Evolutionary conservation across 2,113 vertebrate genomes (phyloP), one percentile per base, ranked within the genome.

Genomic region (Otocyon megalotis): DNA sequence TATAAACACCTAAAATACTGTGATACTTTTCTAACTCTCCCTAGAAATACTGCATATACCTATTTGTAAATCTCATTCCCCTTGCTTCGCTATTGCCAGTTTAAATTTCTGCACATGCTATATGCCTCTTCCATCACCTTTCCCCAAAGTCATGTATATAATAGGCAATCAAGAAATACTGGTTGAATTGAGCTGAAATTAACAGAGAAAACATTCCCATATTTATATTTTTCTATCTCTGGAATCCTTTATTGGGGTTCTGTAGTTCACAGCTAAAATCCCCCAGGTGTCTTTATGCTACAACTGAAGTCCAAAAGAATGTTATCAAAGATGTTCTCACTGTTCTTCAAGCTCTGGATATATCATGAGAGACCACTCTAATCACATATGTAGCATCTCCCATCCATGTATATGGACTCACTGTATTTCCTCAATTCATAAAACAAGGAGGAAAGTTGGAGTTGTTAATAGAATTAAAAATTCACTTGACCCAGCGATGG

Each of bases 271-370:
- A 56, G 12, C 37, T 77, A 93, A 94, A 48, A 79, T 67, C 87
- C 83, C 11, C 54, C 77, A 92, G 17, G 74, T 95, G 53, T 76
- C 84, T 80, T 96, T 93, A 30, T 93, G 82, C 16, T 30, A 96
- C 16, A 87, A 69, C 56, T 26, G 56, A 32, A 11, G 30, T 91
- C 56, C 37, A 24, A 96, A 81, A 63, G 28, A 82, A 12, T 56
- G 4, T 37, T 67, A 80, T 80, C 50, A 94, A 92, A 82, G 35
- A 82, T 87, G 6, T 56, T 60, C 60, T 84, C 71, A 93, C 20
- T 71, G 15, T 50, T 92, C 32, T 94, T 95, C 26, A 88, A 93
- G 43, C 9, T 95, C 86, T 74, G 32, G 58, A 43, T 91, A 79
- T 79, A 82, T 69, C 48, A 56, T 1, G 32, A 62, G 72, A 63